These are phyloP conservation scores for Endomychus coccineus DNA, from an alignment of 2,888 invertebrate genomes.

Conservation along the genomic window DNA sequence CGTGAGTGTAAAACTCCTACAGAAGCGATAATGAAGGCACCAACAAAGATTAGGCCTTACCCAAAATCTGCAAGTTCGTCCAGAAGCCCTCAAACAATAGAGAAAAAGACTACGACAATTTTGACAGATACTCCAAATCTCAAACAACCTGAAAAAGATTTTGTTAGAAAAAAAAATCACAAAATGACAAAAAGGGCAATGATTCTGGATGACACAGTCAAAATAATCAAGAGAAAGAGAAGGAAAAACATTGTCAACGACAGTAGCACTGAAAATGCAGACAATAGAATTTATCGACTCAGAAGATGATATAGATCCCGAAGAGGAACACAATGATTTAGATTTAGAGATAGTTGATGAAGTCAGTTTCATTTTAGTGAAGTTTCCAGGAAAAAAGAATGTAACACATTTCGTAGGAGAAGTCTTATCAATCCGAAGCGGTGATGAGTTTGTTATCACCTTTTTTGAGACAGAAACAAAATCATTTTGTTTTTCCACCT, in stretches of 20 bases:
- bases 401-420: no score
- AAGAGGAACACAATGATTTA: not conserved
- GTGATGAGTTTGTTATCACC: no score
- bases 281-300: not conserved
- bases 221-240: not conserved
- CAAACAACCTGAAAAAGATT: no score
- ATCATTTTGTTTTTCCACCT: no score
- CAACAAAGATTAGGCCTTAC: slow-evolving; percentile 1
- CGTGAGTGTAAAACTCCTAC: slow-evolving; percentile 3
- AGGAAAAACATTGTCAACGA: not conserved
- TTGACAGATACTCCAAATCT: no score
- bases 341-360: not conserved
- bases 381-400: no score
- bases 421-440: no score
- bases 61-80: not conserved
- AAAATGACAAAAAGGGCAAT: not conserved
- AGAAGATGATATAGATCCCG: not conserved
- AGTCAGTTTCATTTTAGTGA: not conserved
- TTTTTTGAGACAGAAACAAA: no score
- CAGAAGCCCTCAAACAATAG: not conserved
- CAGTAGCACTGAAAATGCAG: not conserved
- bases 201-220: not conserved
- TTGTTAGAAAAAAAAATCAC: no score
- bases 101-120: not conserved
- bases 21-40: slow-evolving; percentile 1